Percentiles rank a stretch among this genome's conserved stretches.
These are phyloP conservation scores for Kryptolebias marmoratus DNA, from an alignment of 2,113 vertebrate genomes.

Conservation along the genomic window DNA sequence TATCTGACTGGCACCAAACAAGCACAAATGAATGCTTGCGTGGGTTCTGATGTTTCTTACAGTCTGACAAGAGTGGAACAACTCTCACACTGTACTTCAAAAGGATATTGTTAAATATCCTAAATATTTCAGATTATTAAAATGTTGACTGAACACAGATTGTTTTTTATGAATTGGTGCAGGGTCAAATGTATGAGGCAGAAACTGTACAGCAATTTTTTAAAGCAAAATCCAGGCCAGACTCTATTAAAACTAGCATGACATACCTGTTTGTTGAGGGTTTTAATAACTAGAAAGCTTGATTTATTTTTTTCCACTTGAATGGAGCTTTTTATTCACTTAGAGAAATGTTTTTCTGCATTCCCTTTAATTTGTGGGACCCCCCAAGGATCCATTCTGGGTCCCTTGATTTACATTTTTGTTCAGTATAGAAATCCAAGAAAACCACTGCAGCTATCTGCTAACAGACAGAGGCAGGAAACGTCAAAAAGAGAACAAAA, in stretches of 20 bases:
- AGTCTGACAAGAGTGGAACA: neutral
- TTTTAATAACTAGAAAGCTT: no score
- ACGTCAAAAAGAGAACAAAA: no score
- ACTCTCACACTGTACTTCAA: neutral
- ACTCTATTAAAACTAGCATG: no score
- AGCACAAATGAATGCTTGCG: neutral
- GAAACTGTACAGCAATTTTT: neutral
- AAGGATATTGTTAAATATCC: neutral
- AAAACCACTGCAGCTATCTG: no score
- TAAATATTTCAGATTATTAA: neutral
- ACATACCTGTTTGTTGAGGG: no score
- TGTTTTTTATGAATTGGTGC: neutral
- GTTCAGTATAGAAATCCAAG: no score
- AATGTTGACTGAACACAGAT: neutral
- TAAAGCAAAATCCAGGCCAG: no score
- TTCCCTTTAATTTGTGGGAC: neutral
- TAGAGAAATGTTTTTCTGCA: neutral
- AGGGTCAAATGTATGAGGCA: neutral
- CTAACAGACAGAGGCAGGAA: no score
- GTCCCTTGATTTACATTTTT: neutral
- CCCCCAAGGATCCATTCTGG: neutral
- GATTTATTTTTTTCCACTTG: no score
- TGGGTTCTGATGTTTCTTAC: neutral
- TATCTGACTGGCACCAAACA: neutral
- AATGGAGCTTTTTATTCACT: no score